Conservation (phyloP, 2,113 vertebrate species). For the Pheucticus melanocephalus region DNA sequence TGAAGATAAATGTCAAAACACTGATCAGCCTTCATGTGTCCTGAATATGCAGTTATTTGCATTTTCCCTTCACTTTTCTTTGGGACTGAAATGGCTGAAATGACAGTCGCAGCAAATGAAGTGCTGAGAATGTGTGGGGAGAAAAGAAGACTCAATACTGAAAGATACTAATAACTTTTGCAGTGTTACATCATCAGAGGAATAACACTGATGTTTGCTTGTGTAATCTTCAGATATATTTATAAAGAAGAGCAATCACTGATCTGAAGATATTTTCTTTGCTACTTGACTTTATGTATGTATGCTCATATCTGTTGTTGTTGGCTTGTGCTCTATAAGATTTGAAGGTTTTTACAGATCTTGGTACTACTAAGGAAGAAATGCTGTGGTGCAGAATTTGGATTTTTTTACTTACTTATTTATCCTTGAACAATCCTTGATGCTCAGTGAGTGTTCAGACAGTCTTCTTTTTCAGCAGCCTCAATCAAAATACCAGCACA, state of each 20-base stretch:
- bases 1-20: slow-evolving; percentile 59
- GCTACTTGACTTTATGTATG: not conserved
- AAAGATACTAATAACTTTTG: not conserved
- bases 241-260: not conserved
- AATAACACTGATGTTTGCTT: slow-evolving; percentile 12
- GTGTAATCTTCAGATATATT: not conserved
- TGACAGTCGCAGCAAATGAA: slow-evolving; percentile 47
- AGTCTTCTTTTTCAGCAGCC: not conserved
- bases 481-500: not conserved
- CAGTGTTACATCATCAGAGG: not conserved
- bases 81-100: slow-evolving; percentile 20
- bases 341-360: not conserved
- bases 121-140: not conserved
- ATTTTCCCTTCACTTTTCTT: slow-evolving; percentile 42
- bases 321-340: not conserved
- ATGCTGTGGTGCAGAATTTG: not conserved
- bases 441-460: not conserved
- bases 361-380: not conserved
- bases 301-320: not conserved
- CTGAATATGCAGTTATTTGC: slow-evolving; percentile 25
- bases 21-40: slow-evolving; percentile 31
- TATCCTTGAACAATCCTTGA: not conserved
- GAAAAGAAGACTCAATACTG: not conserved
- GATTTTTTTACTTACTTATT: not conserved
- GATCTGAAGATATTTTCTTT: not conserved